Evolutionary conservation across 1,140 invertebrate genomes (phyloP).

Genomic region (Lysiphlebus fabarum): DNA sequence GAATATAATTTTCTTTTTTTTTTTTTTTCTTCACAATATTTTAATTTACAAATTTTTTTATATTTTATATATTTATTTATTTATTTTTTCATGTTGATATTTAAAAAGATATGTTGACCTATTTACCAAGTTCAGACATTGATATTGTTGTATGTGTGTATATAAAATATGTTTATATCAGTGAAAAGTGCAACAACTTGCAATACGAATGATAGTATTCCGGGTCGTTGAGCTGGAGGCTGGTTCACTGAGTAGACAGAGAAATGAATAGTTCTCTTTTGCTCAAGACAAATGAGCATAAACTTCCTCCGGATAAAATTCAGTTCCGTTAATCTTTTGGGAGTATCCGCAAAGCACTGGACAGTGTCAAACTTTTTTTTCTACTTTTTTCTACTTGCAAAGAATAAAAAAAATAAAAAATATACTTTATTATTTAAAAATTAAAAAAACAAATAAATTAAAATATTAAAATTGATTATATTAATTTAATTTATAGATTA

Average conservation of each 20-base stretch:
- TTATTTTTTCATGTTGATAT: no score
- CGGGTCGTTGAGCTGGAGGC: constrained; percentile 4
- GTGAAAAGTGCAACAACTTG: constrained; percentile 27
- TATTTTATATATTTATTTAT: no score
- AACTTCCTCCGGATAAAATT: constrained; percentile 23
- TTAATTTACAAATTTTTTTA: no score
- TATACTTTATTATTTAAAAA: no score
- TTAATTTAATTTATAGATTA: no score
- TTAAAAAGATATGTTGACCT: background rate
- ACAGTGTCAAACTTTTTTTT: no score
- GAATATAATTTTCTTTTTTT: background rate
- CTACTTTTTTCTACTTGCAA: no score
- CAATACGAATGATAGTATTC: constrained; percentile 18
- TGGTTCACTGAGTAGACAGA: background rate
- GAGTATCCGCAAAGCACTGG: no score
- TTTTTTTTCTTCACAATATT: no score
- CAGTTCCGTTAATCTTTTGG: constrained; percentile 23
- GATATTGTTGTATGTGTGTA: background rate
- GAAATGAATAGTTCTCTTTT: background rate
- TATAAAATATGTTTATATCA: constrained; percentile 15
- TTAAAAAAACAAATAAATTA: no score
- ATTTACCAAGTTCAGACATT: background rate
- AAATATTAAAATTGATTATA: no score
- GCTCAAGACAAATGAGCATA: constrained; percentile 23
- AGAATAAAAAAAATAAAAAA: no score